Evolutionary conservation across 2,113 vertebrate species (phyloP).

Genomic region (Podiceps cristatus): DNA sequence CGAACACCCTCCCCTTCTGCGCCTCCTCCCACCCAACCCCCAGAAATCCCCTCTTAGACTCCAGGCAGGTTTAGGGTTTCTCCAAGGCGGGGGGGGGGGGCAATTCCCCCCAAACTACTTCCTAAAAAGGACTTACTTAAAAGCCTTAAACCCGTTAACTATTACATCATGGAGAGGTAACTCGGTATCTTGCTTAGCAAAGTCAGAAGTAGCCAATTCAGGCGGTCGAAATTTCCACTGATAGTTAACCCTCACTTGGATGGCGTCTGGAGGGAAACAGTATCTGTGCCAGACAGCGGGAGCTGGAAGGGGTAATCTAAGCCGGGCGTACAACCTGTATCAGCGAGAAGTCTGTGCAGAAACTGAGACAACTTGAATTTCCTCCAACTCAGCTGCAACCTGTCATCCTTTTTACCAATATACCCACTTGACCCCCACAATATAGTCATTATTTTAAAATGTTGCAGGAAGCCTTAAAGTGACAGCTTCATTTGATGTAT

Average conservation of each 20-base stretch:
- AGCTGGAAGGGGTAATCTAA: background rate
- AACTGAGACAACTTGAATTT: background rate
- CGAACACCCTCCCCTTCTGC: background rate
- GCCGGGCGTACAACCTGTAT: background rate
- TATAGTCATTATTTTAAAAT: background rate
- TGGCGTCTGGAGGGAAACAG: background rate
- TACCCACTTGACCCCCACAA: background rate
- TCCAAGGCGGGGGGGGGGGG: background rate
- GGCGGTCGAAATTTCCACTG: background rate
- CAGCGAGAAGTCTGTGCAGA: background rate
- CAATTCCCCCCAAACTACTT: background rate
- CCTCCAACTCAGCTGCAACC: constrained; percentile 25
- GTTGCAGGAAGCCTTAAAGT: background rate
- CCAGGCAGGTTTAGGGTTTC: background rate
- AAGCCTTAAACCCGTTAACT: background rate
- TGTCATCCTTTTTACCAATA: background rate
- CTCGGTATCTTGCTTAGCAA: background rate
- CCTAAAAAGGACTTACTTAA: background rate
- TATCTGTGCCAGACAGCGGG: background rate
- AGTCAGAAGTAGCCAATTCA: background rate
- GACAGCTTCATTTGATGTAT: background rate
- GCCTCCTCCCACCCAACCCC: background rate
- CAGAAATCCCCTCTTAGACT: background rate
- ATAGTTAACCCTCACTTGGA: background rate
- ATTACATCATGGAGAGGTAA: background rate